Evolutionary conservation across 1,140 invertebrate genomes (phyloP).

Genomic region (Eurosta solidaginis): DNA sequence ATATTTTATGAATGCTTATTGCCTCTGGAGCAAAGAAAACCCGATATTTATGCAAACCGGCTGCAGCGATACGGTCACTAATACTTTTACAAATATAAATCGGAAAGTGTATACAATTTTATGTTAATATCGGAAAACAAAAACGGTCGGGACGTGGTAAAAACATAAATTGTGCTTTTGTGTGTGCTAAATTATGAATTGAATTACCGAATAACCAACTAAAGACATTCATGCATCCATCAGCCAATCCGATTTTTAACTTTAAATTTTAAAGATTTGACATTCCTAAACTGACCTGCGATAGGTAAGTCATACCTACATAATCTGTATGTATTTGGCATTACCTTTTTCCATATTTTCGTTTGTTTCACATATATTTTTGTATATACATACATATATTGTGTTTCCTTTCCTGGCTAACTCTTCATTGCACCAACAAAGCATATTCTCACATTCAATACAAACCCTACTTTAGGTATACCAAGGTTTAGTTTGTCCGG

Average conservation of each 20-base stretch:
- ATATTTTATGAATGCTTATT: background rate
- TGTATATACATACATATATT: background rate
- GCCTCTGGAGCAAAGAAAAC: background rate
- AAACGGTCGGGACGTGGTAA: background rate
- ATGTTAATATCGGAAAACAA: background rate
- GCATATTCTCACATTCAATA: constrained; percentile 18
- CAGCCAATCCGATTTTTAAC: background rate
- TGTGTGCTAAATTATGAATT: background rate
- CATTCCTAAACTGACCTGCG: background rate
- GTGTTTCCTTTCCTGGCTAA: background rate
- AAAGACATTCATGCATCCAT: background rate
- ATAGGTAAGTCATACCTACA: background rate
- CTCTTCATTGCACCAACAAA: constrained; percentile 1
- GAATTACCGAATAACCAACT: background rate
- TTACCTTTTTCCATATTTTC: background rate
- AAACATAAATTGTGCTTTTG: background rate
- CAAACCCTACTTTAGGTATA: background rate
- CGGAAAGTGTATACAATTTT: background rate
- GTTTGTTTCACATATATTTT: background rate
- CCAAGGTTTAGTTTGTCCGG: no score
- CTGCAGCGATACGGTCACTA: background rate
- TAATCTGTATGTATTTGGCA: background rate
- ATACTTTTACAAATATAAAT: background rate
- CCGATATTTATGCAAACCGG: background rate
- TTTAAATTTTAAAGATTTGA: background rate